Evolutionary conservation across 2,888 invertebrate genomes (phyloP), one percentile per base, ranked within the genome.

Genomic region (Arge pagana): DNA sequence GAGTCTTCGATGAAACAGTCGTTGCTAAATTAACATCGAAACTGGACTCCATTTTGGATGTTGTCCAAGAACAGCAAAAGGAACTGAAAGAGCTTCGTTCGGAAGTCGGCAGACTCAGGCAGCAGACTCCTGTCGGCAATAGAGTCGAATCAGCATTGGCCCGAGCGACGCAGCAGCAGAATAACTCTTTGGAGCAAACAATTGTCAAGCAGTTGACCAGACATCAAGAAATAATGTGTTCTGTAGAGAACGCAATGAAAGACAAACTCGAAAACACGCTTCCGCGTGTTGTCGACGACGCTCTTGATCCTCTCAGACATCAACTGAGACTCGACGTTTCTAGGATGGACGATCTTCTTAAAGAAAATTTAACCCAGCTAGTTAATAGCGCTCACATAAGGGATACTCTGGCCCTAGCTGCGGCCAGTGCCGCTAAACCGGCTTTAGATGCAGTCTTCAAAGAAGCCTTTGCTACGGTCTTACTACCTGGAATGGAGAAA

Each of bases 401-500:
- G 63, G 93, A 94, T 58, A 81, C 86, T 0, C 80, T 96, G 50
- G 85, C 89, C 55, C 76, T 82, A 31, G 82, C 87, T 0, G 83
- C 90, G 23, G 81, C 86, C 3, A 79, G 82, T 60, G 84, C 88
- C 0, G 83, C 93, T 10, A 85, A 89, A 62, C 85, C 87, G 3
- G 84, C 86, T 56, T 83, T 93, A 48, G 88, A 91, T 62, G 82
- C 84, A 11, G 85, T 88, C 10, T 91, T 93, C 72, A 86, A 87
- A 58, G 88, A 91, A 49, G 84, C 89, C 19, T 86, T 95, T 70
- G 81, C 85, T 36, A 86, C 85, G 58, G 83, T 86, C 58, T 81
- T 94, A 37, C 80, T 95, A 66, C 96, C 96, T 3, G 85, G 88
- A 24, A 90, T 94, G 82, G 95, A 96, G 74, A 88, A 88, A 71